Percentiles rank a stretch among this genome's conserved stretches.
Conservation (phyloP, 2,797 vertebrate genomes). For the Hoplostethus mediterraneus region DNA sequence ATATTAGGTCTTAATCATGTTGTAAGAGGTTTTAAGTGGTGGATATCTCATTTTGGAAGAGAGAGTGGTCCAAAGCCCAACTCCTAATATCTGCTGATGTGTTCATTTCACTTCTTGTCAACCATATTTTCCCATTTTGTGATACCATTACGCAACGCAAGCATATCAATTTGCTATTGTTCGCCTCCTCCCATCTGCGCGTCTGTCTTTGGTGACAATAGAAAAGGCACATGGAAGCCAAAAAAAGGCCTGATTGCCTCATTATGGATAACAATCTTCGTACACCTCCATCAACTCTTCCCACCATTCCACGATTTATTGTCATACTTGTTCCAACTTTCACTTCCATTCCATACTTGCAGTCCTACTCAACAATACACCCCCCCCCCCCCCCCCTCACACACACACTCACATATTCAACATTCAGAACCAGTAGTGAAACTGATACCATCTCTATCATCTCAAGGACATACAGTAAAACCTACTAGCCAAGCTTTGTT, state of each 20-base stretch:
- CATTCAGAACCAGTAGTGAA: constrained; percentile 66
- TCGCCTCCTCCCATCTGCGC: constrained; percentile 28
- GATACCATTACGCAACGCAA: constrained; percentile 14
- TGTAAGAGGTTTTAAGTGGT: not conserved
- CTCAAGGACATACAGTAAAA: constrained; percentile 80
- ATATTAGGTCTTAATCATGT: constrained; percentile 4
- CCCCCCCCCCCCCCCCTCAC: constrained; percentile 31
- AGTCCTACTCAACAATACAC: constrained; percentile 24
- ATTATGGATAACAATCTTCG: constrained; percentile 27
- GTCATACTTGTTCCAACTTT: constrained; percentile 36
- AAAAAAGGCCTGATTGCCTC: constrained; percentile 28
- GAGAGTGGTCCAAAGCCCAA: not conserved
- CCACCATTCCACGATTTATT: constrained; percentile 3
- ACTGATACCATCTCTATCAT: constrained; percentile 77
- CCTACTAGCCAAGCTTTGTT: constrained; percentile 64
- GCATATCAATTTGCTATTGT: constrained; percentile 42
- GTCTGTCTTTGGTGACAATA: constrained; percentile 15
- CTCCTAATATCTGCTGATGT: constrained; percentile 39
- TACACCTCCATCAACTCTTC: constrained; percentile 30
- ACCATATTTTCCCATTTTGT: constrained; percentile 32
- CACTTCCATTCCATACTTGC: constrained; percentile 14
- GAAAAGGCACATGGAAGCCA: constrained; percentile 20
- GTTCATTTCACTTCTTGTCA: constrained; percentile 44
- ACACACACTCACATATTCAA: constrained; percentile 56
- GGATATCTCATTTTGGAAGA: constrained; percentile 4